Evolutionary conservation across 1,140 invertebrate genomes (phyloP).

Genomic region (Halictus rubicundus): DNA sequence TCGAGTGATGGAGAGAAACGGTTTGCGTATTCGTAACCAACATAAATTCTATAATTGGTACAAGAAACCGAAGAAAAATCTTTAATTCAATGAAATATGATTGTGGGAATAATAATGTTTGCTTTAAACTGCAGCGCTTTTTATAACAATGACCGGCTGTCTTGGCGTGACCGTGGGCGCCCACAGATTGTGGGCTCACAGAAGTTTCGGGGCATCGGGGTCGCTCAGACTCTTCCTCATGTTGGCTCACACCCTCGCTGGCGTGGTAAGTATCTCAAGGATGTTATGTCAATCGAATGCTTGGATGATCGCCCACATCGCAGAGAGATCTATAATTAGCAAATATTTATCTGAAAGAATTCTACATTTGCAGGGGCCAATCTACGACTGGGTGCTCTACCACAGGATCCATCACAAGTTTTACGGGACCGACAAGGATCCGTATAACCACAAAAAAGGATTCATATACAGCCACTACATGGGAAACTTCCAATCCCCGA

Average conservation of each 20-base stretch:
- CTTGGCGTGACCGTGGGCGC: slow-evolving; percentile 92
- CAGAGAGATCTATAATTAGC: background rate
- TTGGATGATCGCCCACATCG: background rate
- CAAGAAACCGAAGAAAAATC: too few relatives aligned
- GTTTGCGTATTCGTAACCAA: too few relatives aligned
- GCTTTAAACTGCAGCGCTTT: slow-evolving; percentile 79
- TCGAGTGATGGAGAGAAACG: too few relatives aligned
- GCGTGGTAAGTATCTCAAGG: slow-evolving; percentile 85
- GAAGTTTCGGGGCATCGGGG: slow-evolving; percentile 88
- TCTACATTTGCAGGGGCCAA: slow-evolving; percentile 83
- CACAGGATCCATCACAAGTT: slow-evolving; percentile 95
- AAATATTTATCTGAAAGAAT: background rate
- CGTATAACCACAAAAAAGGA: slow-evolving; percentile 92
- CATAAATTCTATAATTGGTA: too few relatives aligned
- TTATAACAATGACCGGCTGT: slow-evolving; percentile 82
- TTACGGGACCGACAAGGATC: slow-evolving; percentile 93
- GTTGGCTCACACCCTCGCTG: slow-evolving; percentile 90
- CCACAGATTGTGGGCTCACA: slow-evolving; percentile 95
- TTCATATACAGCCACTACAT: slow-evolving; percentile 93
- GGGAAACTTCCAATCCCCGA: slow-evolving; percentile 85
- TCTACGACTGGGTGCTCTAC: slow-evolving; percentile 89
- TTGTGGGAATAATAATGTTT: too few relatives aligned
- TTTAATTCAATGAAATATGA: too few relatives aligned
- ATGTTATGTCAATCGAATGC: background rate
- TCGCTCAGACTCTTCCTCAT: slow-evolving; percentile 85